Base-by-base conservation (phyloP, 2,888 invertebrate genomes). In the Lasioglossum malachurum region DNA sequence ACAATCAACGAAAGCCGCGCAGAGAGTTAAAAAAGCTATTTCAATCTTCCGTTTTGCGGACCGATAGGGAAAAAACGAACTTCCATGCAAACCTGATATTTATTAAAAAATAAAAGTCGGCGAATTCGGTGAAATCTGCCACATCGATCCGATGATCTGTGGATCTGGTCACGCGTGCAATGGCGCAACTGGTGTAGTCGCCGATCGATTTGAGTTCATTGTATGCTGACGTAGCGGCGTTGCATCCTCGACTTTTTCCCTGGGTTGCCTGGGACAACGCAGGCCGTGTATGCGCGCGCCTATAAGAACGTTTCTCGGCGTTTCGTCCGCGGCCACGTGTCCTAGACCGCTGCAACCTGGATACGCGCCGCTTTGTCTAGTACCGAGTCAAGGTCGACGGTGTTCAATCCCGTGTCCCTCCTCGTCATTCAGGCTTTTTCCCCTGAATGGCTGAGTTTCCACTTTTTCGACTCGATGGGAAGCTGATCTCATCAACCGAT, bases 151-250 rank as follows among this genome's bases (percentile, higher is more conserved):
- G 49, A 19, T 71, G 83, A 86, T 87, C 83, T 73, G 76, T 72
- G 67, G 75, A 82, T 77, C 69, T 80, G 27, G 69, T 67, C 73
- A 75, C 64, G 38, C 41, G 57, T 82, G 80, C 87, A 72, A 78
- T 79, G 76, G 84, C 67, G 78, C 76, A 88, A 88, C 86, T 84
- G 81, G 87, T 87, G 87, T 46, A 77, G 69, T 44, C 23, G 72
- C 46, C 88, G 89, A 92, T 92, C 92, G 91, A 91, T 92, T 88
- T 86, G 86, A 89, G 92, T 92, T 93, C 92, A 88, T 90, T 92
- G 87, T 87, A 91, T 92, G 89, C 84, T 73, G 83, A 78, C 78
- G 75, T 72, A 12, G 74, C 19, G 64, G 49, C 41, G 78, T 83
- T 76, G 80, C 80, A 83, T 87, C 72, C 74, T 76, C 74, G 46